Conservation (phyloP, 2,888 invertebrate species). For the Oxycera nigricornis region DNA sequence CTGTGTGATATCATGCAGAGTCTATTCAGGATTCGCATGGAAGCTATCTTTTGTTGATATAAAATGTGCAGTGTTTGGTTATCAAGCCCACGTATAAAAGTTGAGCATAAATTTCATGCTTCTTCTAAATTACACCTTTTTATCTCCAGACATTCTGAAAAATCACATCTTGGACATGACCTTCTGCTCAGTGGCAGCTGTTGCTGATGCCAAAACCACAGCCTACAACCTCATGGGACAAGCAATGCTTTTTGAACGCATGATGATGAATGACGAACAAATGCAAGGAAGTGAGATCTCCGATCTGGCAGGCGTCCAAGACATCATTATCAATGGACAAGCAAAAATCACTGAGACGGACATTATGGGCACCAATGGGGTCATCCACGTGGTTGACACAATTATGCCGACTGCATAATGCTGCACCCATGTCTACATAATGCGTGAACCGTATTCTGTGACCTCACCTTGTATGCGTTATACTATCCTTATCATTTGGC, state of each 20-base stretch:
- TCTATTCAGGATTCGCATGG: too few species aligned
- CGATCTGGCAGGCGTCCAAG: conserved; percentile 63
- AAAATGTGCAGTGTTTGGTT: too few species aligned
- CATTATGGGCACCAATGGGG: conserved; percentile 75
- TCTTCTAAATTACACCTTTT: too few species aligned
- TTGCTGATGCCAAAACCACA: conserved; percentile 60
- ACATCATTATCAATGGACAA: conserved; percentile 66
- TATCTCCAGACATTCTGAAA: conserved; percentile 70
- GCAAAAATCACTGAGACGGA: conserved; percentile 68
- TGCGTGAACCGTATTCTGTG: too few species aligned
- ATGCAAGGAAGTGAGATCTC: conserved; percentile 63
- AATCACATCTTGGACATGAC: conserved; percentile 73
- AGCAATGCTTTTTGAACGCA: conserved; percentile 57
- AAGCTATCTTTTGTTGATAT: too few species aligned
- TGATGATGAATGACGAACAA: conserved; percentile 63
- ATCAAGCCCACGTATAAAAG: too few species aligned
- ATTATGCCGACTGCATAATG: conserved; percentile 70
- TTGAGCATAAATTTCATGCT: too few species aligned
- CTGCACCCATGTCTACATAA: conserved; percentile 58
- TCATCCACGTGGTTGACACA: conserved; percentile 72
- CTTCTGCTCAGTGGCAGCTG: conserved; percentile 70
- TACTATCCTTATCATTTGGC: too few species aligned
- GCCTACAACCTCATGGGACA: conserved; percentile 61
- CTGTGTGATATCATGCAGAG: too few species aligned
- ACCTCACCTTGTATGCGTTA: too few species aligned